phyloP scores from a whole-genome alignment of 1,140 invertebrate species.

The Brachionus manjavacas region DNA sequence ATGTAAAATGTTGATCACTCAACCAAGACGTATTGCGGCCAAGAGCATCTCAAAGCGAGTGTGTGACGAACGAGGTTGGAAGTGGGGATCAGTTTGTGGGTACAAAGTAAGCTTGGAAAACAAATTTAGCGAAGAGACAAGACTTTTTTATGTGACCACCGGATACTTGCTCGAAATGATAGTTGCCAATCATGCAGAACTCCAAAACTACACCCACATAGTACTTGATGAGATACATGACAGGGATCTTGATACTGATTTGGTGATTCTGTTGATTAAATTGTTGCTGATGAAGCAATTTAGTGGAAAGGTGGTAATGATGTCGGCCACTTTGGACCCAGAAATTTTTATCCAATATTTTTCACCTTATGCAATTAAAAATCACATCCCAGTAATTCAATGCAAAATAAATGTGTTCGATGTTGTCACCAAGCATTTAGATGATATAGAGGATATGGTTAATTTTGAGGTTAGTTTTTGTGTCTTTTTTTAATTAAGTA shows the following conservation, averaged over 20 bases:
- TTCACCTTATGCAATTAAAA: not conserved
- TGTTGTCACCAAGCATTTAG: not conserved
- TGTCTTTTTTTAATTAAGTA: not conserved
- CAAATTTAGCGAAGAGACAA: slow-evolving; percentile 47
- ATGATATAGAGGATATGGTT: slow-evolving; percentile 4
- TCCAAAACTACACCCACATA: slow-evolving; percentile 50
- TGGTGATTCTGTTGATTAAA: slow-evolving; percentile 52
- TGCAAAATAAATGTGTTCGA: not conserved
- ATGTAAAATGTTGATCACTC: slow-evolving; percentile 52
- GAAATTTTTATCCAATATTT: slow-evolving; percentile 52
- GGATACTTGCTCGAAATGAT: slow-evolving; percentile 55
- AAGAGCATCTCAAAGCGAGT: slow-evolving; percentile 53
- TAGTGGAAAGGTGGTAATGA: slow-evolving; percentile 64
- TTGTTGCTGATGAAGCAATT: slow-evolving; percentile 47
- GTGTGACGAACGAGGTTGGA: slow-evolving; percentile 53
- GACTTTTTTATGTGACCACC: slow-evolving; percentile 55
- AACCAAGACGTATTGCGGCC: slow-evolving; percentile 56
- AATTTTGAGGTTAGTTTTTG: not conserved
- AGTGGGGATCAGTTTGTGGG: slow-evolving; percentile 52
- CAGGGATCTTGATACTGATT: slow-evolving; percentile 55
- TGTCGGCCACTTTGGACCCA: slow-evolving; percentile 57
- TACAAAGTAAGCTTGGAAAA: slow-evolving; percentile 51
- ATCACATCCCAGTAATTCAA: not conserved
- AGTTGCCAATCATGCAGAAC: slow-evolving; percentile 50
- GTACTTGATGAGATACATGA: slow-evolving; percentile 58